Evolutionary conservation across 2,888 invertebrate species (phyloP), one percentile per base, ranked within the genome.

Genomic region (Oligia fasciuncula): DNA sequence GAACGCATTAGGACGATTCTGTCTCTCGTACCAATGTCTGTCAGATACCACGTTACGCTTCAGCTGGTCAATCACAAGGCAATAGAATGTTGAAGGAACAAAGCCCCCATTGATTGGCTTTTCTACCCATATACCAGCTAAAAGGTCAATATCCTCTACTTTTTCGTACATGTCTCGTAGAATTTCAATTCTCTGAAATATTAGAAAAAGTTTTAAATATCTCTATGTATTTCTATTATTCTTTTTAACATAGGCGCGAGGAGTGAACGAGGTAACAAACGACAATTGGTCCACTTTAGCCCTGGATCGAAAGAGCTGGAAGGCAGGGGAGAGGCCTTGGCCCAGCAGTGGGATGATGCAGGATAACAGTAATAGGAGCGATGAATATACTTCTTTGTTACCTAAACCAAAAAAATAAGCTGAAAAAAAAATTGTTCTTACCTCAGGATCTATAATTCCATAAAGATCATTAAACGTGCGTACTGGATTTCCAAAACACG

Each of bases 1-100:
- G 54, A 94, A 94, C 4, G 95, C 94, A 63, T 93, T 83, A 0
- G 94, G 94, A n/a, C 94, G 89, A n/a, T 91, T 86, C 0, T 90
- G 80, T 54, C 94, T 90, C 77, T 95, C 95, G 60, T 93, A 97
- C 99, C 99, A 99, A 95, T 99, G 99, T 89, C 99, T 97, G 94
- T 99, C 99, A 66, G 98, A 98, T 73, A 98, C 97, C 86, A 98
- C 97, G 4, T 98, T 97, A 89, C 98, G 98, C 87, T 98, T 97
- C 94, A 99, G 98, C 94, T 99, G 99, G n/a, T 98, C 98, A 13
- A 98, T 98, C 85, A 99, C 98, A 80, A 99, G 97, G 91, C 99
- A 99, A 83, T 98, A 98, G 92, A 99, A 98, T 6, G 99, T 98
- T 0, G 98, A 98, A n/a, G 99, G 99, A 60, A 98, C 97, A 97